These are phyloP conservation scores for Brachyopa scutellaris DNA, from an alignment of 2,888 invertebrate species.

Conservation along the genomic window DNA sequence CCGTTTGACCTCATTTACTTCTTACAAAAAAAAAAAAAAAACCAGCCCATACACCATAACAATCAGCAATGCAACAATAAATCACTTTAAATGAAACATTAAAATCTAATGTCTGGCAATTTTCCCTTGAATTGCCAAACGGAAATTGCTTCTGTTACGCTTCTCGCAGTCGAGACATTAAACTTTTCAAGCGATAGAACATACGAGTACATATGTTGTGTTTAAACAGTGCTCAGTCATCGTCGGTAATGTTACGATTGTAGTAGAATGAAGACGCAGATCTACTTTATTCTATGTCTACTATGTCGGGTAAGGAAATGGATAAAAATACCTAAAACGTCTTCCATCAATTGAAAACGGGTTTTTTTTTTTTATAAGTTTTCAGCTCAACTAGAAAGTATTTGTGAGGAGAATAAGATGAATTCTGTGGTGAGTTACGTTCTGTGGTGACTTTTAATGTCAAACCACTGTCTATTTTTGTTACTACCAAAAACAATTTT, in stretches of 20 bases:
- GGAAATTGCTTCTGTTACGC: conserved; percentile 63
- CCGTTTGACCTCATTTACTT: conserved; percentile 28
- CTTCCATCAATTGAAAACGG: not conserved
- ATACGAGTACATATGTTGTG: not conserved
- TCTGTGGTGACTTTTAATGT: not conserved
- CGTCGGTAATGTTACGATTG: conserved; percentile 3
- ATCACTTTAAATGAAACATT: conserved; percentile 57
- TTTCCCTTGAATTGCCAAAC: conserved; percentile 51
- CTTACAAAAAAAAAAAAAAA: not conserved
- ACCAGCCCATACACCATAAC: conserved; percentile 26
- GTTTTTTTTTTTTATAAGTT: not conserved
- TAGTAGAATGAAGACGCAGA: conserved; percentile 17
- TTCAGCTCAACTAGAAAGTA: not conserved
- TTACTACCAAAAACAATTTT: too few species aligned
- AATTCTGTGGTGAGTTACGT: conserved; percentile 35
- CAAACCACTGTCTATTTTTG: too few species aligned
- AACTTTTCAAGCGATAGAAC: not conserved
- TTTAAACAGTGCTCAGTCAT: not conserved
- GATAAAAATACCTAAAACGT: not conserved
- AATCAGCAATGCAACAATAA: conserved; percentile 37
- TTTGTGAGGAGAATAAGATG: conserved; percentile 16
- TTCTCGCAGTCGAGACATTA: conserved; percentile 26
- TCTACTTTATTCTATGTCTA: conserved; percentile 22
- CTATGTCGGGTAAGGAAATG: conserved; percentile 22
- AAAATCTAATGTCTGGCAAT: conserved; percentile 61